phyloP scores from a whole-genome alignment of 2,797 vertebrate genomes.

The Darevskia nairensis region DNA sequence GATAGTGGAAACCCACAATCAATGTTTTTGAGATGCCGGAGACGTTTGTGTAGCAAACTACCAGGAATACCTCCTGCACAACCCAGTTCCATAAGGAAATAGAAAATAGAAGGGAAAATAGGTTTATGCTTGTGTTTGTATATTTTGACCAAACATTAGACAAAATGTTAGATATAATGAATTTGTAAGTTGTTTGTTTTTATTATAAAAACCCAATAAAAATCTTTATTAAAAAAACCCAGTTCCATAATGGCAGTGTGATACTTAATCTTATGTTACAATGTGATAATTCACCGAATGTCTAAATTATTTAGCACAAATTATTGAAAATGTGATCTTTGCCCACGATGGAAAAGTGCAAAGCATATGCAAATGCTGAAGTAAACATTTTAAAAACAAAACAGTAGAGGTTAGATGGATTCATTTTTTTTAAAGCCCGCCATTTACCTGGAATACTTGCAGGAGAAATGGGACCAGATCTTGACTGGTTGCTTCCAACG shows the following conservation, averaged over 20 bases:
- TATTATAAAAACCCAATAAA: too few relatives aligned
- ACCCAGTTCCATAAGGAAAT: background rate
- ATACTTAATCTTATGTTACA: background rate
- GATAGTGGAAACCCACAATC: background rate
- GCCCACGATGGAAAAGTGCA: slow-evolving; percentile 1
- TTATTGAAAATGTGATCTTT: slow-evolving; percentile 12
- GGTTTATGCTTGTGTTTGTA: too few relatives aligned
- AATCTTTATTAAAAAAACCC: background rate
- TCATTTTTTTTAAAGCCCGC: slow-evolving; percentile 27
- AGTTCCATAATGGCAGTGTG: background rate
- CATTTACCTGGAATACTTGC: slow-evolving; percentile 88
- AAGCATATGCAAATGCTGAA: background rate
- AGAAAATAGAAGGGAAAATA: too few relatives aligned
- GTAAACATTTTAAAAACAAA: background rate
- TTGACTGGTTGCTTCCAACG: slow-evolving; percentile 91
- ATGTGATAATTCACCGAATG: background rate
- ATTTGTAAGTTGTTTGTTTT: too few relatives aligned
- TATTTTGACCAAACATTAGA: too few relatives aligned
- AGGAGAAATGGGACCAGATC: slow-evolving; percentile 94
- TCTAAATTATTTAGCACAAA: background rate
- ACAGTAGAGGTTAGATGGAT: background rate
- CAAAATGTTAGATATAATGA: too few relatives aligned
- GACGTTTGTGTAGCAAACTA: background rate
- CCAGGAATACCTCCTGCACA: background rate
- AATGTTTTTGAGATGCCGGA: background rate